A percentile compares a stretch with the other conserved stretches of the same genome.
Evolutionary conservation across 2,797 vertebrate genomes (phyloP).

Genomic region (Peromyscus melanophrys): DNA sequence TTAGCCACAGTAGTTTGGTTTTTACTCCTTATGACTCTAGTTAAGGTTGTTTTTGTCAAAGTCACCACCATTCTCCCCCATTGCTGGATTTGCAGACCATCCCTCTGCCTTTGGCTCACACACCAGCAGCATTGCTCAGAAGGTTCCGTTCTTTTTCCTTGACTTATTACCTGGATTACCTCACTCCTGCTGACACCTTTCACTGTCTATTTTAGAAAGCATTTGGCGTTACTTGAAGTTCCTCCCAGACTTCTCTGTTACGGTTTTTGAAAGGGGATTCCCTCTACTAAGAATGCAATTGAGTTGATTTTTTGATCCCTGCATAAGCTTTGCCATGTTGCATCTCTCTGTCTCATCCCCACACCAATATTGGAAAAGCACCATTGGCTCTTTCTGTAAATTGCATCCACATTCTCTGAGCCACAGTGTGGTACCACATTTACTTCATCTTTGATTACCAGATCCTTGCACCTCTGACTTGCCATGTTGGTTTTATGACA

Average conservation of each 20-base stretch:
- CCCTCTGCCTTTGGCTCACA: background rate
- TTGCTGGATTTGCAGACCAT: background rate
- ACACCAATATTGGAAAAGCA: conserved; percentile 37
- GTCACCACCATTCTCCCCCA: background rate
- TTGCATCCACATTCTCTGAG: conserved; percentile 36
- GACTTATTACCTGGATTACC: background rate
- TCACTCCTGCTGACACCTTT: background rate
- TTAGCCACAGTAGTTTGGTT: background rate
- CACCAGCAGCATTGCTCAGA: background rate
- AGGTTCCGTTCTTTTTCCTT: background rate
- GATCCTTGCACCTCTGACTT: conserved; percentile 61
- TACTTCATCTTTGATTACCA: conserved; percentile 51
- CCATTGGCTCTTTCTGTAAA: conserved; percentile 36
- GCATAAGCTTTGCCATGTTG: background rate
- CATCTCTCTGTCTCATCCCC: conserved; percentile 12
- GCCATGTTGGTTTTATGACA: conserved; percentile 49
- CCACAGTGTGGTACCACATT: conserved; percentile 1
- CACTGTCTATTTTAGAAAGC: background rate
- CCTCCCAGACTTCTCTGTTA: background rate
- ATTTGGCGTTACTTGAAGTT: background rate
- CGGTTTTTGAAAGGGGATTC: background rate
- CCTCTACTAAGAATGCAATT: background rate
- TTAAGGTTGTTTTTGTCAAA: background rate
- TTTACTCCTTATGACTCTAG: background rate
- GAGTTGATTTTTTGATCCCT: background rate